These are phyloP conservation scores for Petrocephalus microphthalmus DNA, from an alignment of 2,113 vertebrate species.

Conservation along the genomic window DNA sequence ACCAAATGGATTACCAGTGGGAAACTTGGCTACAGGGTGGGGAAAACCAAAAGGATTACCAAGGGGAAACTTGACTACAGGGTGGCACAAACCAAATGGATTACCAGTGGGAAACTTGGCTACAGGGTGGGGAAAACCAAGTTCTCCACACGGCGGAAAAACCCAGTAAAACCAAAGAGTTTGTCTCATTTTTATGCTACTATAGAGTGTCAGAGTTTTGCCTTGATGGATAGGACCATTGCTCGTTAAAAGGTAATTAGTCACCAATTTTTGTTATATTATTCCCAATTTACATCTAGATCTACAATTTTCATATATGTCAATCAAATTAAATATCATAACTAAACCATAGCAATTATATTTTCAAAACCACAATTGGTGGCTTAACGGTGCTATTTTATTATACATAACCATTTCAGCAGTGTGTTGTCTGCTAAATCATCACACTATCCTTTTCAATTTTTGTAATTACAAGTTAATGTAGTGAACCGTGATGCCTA, in stretches of 20 bases:
- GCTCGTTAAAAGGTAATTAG: neutral
- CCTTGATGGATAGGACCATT: neutral
- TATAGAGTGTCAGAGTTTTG: neutral
- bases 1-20: neutral
- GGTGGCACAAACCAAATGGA: neutral
- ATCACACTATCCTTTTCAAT: slow-evolving; percentile 75
- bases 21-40: neutral
- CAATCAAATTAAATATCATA: neutral
- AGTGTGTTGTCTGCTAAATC: slow-evolving; percentile 62
- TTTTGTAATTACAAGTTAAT: slow-evolving; percentile 82
- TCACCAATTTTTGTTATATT: neutral
- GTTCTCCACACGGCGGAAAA: neutral
- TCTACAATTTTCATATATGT: neutral
- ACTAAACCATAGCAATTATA: neutral
- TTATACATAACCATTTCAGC: slow-evolving; percentile 43
- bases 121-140: neutral
- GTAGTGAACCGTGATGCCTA: slow-evolving; percentile 77
- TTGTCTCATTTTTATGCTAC: neutral
- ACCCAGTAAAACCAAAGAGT: neutral
- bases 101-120: too few species aligned
- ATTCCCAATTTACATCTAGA: neutral
- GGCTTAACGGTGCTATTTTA: neutral
- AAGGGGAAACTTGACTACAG: neutral
- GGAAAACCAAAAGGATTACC: neutral
- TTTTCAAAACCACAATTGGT: neutral